Evolutionary conservation across 2,113 vertebrate species (phyloP).

Genomic region (Felis chaus): DNA sequence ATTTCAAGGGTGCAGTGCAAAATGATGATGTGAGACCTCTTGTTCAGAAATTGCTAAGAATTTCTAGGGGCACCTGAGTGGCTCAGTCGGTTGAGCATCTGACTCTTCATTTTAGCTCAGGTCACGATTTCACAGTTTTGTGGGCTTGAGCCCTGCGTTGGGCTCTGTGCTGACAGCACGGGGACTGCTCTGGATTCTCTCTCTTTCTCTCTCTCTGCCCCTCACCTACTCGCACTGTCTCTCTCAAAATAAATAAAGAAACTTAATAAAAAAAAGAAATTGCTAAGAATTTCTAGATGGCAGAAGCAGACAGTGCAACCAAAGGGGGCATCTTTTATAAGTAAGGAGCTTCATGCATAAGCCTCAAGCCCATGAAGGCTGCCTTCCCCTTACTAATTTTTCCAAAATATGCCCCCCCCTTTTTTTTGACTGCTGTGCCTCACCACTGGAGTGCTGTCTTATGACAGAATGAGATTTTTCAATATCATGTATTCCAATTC

Average conservation of each 20-base stretch:
- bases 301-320: not conserved
- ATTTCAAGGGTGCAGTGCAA: not conserved
- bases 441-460: not conserved
- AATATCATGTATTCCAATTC: not conserved
- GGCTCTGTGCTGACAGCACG: no score
- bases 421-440: not conserved
- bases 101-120: no score
- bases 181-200: no score
- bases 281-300: not conserved
- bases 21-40: not conserved
- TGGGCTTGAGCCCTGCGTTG: no score
- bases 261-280: not conserved
- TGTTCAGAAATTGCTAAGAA: not conserved
- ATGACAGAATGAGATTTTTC: not conserved
- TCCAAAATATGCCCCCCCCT: not conserved
- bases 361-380: not conserved
- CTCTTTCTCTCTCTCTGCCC: no score
- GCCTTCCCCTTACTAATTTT: not conserved
- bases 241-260: no score
- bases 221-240: no score
- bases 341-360: rapidly evolving
- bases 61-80: not conserved
- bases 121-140: no score
- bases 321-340: not conserved
- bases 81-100: no score